phyloP scores from a whole-genome alignment of 2,888 invertebrate species.

The Pharmacophagus antenor region DNA sequence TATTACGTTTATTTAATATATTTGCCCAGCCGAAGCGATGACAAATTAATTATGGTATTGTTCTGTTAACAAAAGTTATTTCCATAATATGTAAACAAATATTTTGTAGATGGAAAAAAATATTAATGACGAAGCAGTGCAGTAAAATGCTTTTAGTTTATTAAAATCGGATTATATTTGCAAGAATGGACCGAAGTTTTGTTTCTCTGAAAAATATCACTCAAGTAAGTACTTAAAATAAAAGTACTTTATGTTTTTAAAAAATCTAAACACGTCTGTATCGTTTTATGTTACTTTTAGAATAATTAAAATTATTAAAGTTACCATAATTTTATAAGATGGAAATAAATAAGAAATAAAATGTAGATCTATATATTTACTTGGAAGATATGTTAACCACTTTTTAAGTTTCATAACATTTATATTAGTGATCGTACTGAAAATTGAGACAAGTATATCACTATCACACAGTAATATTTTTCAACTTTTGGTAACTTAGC shows the following conservation, averaged over 20 bases:
- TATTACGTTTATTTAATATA: slow-evolving; percentile 51
- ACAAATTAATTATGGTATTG: slow-evolving; percentile 59
- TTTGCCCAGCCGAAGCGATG: slow-evolving; percentile 48
- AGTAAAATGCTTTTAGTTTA: slow-evolving; percentile 27
- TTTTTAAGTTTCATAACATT: no score
- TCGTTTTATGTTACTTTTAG: neutral
- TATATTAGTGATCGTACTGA: no score
- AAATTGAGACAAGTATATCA: no score
- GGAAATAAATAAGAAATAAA: no score
- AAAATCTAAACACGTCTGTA: neutral
- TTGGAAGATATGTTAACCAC: no score
- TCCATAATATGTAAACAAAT: slow-evolving; percentile 30
- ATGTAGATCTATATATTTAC: no score
- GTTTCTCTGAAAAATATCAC: neutral
- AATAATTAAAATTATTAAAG: neutral
- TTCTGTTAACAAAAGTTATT: slow-evolving; percentile 46
- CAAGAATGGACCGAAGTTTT: neutral
- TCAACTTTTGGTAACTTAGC: no score
- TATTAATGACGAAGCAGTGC: slow-evolving; percentile 8
- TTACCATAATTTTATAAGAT: no score
- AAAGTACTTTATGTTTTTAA: neutral
- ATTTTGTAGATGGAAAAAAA: slow-evolving; percentile 20
- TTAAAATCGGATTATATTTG: slow-evolving; percentile 5
- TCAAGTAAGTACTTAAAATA: neutral
- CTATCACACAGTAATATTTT: no score